Evolutionary conservation across 2,797 vertebrate genomes (phyloP), one percentile per base, ranked within the genome.

Genomic region (Danio tinwini): DNA sequence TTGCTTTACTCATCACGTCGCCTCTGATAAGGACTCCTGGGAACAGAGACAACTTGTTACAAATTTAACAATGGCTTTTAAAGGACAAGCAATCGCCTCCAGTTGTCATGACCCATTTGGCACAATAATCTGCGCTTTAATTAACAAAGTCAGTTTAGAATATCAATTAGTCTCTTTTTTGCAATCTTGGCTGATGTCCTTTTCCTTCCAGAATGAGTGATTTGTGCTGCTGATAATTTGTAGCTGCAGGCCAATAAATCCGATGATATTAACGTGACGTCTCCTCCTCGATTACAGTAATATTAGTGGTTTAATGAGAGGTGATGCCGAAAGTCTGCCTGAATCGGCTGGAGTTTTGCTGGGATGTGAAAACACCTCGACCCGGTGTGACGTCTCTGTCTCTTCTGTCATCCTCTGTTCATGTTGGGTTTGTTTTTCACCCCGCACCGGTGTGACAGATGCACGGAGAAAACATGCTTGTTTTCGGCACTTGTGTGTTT

Each of bases 61-160:
- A 84, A 88, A 74, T 77, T 55, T 55, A 86, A 81, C 81, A 77
- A 81, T 83, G 81, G 64, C 68, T 75, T 90, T 80, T 84, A 91
- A 93, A 91, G 92, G 90, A 86, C 90, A 91, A 78, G 45, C 64
- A 85, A 80, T 86, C 1, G 81, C 84, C 87, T 87, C 83, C 88
- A 85, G 87, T 88, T 89, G 88, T 91, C 80, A 52, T 83, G 88
- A 87, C 88, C 88, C 86, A 88, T 93, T 93, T 90, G 90, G 86
- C 83, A 86, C 80, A 88, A 90, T 90, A 91, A 93, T 93, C 91
- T 89, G 89, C 71, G 81, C 85, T 89, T 92, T 93, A 91, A 93
- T 92, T 90, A 92, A 91, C 84, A 86, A 91, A 90, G 81, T 90
- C 86, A 58, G 88, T 81, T 89, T 47, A 62, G 90, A 93, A 92